Conservation (phyloP, 2,888 invertebrate species). For the Colletes collaris region DNA sequence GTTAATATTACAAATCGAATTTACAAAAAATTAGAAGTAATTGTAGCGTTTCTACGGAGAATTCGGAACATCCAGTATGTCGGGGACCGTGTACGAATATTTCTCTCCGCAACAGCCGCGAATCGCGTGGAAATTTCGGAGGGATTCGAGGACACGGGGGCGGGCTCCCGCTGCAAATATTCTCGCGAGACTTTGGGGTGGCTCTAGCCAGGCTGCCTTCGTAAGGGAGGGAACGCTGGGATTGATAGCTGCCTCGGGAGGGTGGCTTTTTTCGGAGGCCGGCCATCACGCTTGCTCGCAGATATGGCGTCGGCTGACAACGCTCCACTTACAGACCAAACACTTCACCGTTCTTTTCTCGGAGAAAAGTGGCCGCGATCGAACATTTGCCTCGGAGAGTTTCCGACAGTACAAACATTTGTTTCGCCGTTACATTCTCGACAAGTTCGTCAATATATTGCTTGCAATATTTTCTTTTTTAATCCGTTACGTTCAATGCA, state of each 20-base stretch:
- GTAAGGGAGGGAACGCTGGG: constrained; percentile 67
- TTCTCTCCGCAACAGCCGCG: constrained; percentile 53
- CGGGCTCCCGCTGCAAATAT: constrained; percentile 75
- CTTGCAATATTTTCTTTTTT: too few species aligned
- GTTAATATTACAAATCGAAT: too few species aligned
- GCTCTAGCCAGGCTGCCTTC: constrained; percentile 67
- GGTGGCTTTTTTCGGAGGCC: constrained; percentile 79
- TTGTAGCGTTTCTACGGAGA: too few species aligned
- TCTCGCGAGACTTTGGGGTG: constrained; percentile 75
- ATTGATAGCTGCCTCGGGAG: constrained; percentile 76
- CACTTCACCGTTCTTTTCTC: constrained; percentile 3
- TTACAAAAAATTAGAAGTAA: too few species aligned
- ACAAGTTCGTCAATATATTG: too few species aligned
- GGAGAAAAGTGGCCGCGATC: constrained; percentile 9
- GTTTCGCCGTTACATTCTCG: background rate
- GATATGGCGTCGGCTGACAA: constrained; percentile 78
- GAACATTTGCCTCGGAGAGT: background rate
- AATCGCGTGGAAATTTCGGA: constrained; percentile 66
- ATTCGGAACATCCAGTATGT: background rate
- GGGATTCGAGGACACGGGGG: constrained; percentile 56
- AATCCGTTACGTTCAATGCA: too few species aligned
- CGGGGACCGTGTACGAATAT: constrained; percentile 16
- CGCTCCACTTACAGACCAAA: constrained; percentile 32
- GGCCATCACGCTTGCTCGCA: constrained; percentile 79
- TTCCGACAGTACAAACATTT: background rate